These are phyloP conservation scores for Xanthorhoe spadicearia DNA, from an alignment of 2,888 invertebrate species.

Conservation along the genomic window DNA sequence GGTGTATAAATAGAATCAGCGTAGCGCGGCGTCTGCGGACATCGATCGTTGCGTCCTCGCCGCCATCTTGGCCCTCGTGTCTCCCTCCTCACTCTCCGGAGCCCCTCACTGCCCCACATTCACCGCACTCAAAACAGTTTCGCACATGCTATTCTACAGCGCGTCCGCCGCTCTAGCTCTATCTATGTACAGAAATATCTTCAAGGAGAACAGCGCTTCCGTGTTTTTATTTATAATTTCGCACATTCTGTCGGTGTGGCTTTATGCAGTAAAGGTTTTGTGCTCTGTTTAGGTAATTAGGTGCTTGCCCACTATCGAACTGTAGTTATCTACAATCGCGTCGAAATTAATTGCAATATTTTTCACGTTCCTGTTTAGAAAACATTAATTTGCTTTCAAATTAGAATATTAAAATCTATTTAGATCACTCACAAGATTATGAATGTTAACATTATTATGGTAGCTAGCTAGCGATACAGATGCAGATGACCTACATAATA, in stretches of 20 bases:
- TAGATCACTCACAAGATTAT: background rate
- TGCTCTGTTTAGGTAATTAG: conserved; percentile 15
- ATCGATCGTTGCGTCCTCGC: conserved; percentile 84
- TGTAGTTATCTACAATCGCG: background rate
- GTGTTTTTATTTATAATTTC: conserved; percentile 43
- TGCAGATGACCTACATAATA: background rate
- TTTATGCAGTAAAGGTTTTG: conserved; percentile 14
- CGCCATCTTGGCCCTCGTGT: conserved; percentile 84
- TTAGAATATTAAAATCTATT: background rate
- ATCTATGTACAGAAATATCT: conserved; percentile 53
- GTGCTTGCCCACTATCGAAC: conserved; percentile 3
- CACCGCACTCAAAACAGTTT: conserved; percentile 77
- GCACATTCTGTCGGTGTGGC: conserved; percentile 26
- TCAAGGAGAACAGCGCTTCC: conserved; percentile 54
- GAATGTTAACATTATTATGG: background rate
- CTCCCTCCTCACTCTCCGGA: conserved; percentile 74
- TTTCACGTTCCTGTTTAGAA: background rate
- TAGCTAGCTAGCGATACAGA: background rate
- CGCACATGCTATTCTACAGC: conserved; percentile 63
- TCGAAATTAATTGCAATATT: background rate
- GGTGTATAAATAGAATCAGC: conserved; percentile 79
- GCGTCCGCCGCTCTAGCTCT: conserved; percentile 39
- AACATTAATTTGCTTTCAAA: background rate
- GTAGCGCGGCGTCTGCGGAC: conserved; percentile 80
- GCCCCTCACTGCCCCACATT: conserved; percentile 83